These are phyloP conservation scores for Stictocephala bisonia DNA, from an alignment of 2,888 invertebrate species.

Conservation along the genomic window DNA sequence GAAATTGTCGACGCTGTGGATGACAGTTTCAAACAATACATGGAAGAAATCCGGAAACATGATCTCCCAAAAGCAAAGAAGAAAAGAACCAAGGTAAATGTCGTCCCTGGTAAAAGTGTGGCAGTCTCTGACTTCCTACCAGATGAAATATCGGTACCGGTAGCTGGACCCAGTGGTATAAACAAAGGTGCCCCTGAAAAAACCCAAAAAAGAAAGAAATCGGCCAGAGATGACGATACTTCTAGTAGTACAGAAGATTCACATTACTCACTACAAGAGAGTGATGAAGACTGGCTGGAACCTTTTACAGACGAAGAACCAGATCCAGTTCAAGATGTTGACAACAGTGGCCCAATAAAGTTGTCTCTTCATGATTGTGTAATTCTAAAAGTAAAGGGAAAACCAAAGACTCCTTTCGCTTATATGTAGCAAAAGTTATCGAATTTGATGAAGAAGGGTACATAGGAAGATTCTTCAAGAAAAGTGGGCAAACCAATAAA, in stretches of 20 bases:
- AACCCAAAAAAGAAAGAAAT: constrained; percentile 3
- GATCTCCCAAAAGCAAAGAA: constrained; percentile 19
- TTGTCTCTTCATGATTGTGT: constrained; percentile 30
- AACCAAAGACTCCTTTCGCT: constrained; percentile 32
- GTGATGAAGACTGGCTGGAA: constrained; percentile 16
- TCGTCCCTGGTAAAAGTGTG: constrained; percentile 36
- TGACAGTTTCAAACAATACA: constrained; percentile 21
- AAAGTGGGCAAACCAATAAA: constrained; percentile 33
- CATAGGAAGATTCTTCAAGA: constrained; percentile 47
- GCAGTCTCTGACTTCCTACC: constrained; percentile 22
- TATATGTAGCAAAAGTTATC: constrained; percentile 39
- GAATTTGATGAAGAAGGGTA: constrained; percentile 38
- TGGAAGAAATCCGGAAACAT: constrained; percentile 2
- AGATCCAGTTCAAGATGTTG: background rate
- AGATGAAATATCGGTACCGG: constrained; percentile 2
- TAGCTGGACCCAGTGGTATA: background rate
- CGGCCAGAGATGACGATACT: background rate
- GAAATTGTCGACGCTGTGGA: constrained; percentile 26
- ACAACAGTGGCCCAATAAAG: constrained; percentile 2
- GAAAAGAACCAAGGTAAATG: constrained; percentile 24
- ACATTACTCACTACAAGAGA: constrained; percentile 24
- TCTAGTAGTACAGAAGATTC: constrained; percentile 25
- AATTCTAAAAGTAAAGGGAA: constrained; percentile 44
- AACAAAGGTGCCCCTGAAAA: constrained; percentile 17
- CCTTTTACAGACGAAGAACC: constrained; percentile 1